These are phyloP conservation scores for Atherinomorus stipes DNA, from an alignment of 2,113 vertebrate genomes.

Conservation along the genomic window DNA sequence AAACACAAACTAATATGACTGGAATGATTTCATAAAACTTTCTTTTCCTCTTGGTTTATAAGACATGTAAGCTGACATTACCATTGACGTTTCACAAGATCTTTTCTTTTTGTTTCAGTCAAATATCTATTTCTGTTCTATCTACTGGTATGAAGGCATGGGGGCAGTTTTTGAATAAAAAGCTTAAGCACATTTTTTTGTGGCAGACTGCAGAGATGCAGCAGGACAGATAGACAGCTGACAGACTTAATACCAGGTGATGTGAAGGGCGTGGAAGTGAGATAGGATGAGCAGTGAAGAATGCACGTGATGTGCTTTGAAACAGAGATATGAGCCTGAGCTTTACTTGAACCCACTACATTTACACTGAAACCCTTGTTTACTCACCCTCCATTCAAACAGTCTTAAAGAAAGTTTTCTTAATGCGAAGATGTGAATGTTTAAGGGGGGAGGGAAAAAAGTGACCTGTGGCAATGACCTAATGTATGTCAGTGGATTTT, in stretches of 20 bases:
- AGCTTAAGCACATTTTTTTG: conserved; percentile 53
- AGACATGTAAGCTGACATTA: conserved; percentile 51
- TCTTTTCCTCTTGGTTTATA: conserved; percentile 48
- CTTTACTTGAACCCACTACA: conserved; percentile 67
- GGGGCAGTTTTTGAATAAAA: conserved; percentile 46
- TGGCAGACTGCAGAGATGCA: conserved; percentile 27
- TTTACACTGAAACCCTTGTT: conserved; percentile 39
- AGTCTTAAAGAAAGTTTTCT: conserved; percentile 43
- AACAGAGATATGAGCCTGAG: conserved; percentile 42
- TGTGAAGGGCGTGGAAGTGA: conserved; percentile 43
- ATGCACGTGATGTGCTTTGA: conserved; percentile 28
- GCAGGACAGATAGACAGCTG: conserved; percentile 44
- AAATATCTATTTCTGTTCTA: conserved; percentile 39
- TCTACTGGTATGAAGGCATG: conserved; percentile 41
- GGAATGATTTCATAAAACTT: conserved; percentile 48
- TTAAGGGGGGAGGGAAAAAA: neutral
- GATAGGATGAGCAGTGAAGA: conserved; percentile 26
- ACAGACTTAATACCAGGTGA: conserved; percentile 46
- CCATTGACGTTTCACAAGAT: conserved; percentile 40
- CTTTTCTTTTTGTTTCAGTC: conserved; percentile 62
- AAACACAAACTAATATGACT: conserved; percentile 49
- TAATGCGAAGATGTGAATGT: conserved; percentile 36
- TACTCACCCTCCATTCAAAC: conserved; percentile 44
- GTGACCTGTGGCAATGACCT: conserved; percentile 70
- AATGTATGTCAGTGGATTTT: conserved; percentile 59